phyloP scores from a whole-genome alignment of 2,888 invertebrate genomes.

The Chymomyza caudatula region DNA sequence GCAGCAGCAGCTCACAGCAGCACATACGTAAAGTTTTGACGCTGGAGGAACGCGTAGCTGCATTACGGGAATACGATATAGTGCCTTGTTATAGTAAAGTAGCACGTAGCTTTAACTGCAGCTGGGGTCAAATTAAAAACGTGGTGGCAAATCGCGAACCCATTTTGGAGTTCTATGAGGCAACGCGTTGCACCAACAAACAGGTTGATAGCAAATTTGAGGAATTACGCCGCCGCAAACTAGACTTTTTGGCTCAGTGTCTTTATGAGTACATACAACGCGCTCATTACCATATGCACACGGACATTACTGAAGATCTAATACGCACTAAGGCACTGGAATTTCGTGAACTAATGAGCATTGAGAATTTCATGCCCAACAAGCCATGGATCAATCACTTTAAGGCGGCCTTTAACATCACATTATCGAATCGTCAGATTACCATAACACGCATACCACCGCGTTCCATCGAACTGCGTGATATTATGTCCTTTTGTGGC shows the following conservation, averaged over 20 bases:
- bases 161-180: slow-evolving; percentile 72
- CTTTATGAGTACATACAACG: slow-evolving; percentile 74
- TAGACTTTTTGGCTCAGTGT: slow-evolving; percentile 72
- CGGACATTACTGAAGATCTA: slow-evolving; percentile 66
- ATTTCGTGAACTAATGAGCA: slow-evolving; percentile 62
- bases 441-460: slow-evolving; percentile 62
- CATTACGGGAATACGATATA: slow-evolving; percentile 72
- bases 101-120: slow-evolving; percentile 74
- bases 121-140: slow-evolving; percentile 76
- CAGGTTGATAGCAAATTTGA: slow-evolving; percentile 44
- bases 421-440: slow-evolving; percentile 70
- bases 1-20: slow-evolving; percentile 36
- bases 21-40: slow-evolving; percentile 71
- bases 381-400: slow-evolving; percentile 74
- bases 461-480: slow-evolving; percentile 62
- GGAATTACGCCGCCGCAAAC: slow-evolving; percentile 63
- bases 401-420: slow-evolving; percentile 68
- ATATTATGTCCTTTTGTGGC: slow-evolving; percentile 72
- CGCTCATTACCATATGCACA: slow-evolving; percentile 65
- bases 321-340: slow-evolving; percentile 67
- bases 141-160: slow-evolving; percentile 70
- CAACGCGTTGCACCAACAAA: slow-evolving; percentile 45
- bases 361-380: slow-evolving; percentile 65
- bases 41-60: slow-evolving; percentile 73
- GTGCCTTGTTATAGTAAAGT: slow-evolving; percentile 75